Base-by-base conservation (phyloP, 2,113 vertebrate genomes). In the Chinchilla lanigera region DNA sequence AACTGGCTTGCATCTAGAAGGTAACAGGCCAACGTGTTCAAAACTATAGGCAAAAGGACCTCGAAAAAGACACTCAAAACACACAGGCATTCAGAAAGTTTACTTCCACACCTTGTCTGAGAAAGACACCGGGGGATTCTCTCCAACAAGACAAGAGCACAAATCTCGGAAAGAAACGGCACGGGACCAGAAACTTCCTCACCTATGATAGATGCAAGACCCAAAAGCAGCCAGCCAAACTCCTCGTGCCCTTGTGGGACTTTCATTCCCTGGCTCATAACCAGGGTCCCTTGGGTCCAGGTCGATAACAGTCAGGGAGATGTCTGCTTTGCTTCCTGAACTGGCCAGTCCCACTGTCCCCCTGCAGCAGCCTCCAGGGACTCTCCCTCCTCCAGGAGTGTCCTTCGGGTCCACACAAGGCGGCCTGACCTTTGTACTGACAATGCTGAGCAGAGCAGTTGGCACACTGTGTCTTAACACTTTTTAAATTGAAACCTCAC, bases 381-480 rank as follows among this genome's bases (percentile, higher is more conserved):
- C 7, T 47, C 17, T 26, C 14, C 0, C 1, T 75, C 50, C 6
- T 8, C 0, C 8, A 8, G 4, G 17, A 58, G 7, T 3, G 11
- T 54, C 22, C 30, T 4, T 12, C 69, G 17, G 86, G 17, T 20
- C 52, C 28, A 26, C 10, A 10, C 17, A 50, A 24, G 0, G 13
- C 33, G 24, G 12, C 67, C 3, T 38, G 61, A 44, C 22, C 41
- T 26, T 38, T 52, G 50, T 35, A 52, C 22, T 60, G 65, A 52
- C 3, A 4, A 20, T 4, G 44, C 7, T 7, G 26, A 35, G 41
- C 47, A 5, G n/a, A 56, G 6, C 33, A 16, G n/a, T 71, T 6
- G 30, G 1, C 22, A 47, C 24, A 13, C 0, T 30, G 28, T 41
- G 16, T 38, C 28, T 58, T 58, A 73, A 47, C 69, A 30, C 44